Conservation (phyloP, 2,888 invertebrate species). For the Parnassius smintheus region DNA sequence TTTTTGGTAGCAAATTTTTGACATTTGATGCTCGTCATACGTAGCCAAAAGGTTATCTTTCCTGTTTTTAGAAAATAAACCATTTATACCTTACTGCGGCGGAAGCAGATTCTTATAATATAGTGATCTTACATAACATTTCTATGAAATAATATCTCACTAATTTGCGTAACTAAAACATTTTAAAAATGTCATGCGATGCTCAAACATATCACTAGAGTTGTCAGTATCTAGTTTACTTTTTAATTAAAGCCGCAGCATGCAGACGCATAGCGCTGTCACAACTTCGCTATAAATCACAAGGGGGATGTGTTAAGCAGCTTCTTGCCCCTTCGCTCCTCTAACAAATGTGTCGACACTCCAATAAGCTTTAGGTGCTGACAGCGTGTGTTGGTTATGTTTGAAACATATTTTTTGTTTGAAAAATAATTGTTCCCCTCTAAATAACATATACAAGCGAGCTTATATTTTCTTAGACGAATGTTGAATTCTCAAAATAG, state of each 20-base stretch:
- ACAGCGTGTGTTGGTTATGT: conserved; percentile 51
- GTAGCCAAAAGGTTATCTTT: no score
- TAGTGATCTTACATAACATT: no score
- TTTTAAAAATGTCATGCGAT: no score
- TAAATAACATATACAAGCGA: conserved; percentile 3
- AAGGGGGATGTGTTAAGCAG: conserved; percentile 54
- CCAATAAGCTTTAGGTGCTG: conserved; percentile 50
- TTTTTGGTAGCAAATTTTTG: neutral
- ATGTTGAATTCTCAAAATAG: no score
- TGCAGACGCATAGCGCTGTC: conserved; percentile 36
- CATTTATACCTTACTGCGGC: no score
- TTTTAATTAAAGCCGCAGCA: conserved; percentile 30
- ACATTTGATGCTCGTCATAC: no score
- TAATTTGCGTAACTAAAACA: no score
- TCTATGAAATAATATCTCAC: no score
- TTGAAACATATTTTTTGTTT: conserved; percentile 45
- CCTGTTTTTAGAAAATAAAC: no score
- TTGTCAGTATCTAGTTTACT: conserved; percentile 10
- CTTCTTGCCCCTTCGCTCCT: conserved; percentile 47
- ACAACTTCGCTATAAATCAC: conserved; percentile 62
- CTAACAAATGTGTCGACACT: conserved; percentile 70
- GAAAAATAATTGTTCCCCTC: conserved; percentile 14
- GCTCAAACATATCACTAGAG: neutral
- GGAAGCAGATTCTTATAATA: no score
- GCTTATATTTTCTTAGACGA: neutral